Evolutionary conservation across 1,140 invertebrate genomes (phyloP), one percentile per base, ranked within the genome.

Genomic region (Heliconius himera): DNA sequence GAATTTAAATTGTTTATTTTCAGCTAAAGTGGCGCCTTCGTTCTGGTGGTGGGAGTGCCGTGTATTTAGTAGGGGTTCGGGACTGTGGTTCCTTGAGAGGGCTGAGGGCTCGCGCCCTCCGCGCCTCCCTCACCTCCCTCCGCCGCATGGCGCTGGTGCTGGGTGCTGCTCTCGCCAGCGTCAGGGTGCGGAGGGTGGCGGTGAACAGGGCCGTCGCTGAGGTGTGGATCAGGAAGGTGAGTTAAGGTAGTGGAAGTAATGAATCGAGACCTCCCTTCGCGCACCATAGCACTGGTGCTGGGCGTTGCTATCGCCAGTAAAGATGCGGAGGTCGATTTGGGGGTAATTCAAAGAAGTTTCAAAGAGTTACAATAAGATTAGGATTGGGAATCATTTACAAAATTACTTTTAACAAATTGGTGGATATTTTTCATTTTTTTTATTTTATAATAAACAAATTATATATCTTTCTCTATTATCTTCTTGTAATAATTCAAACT

Each of bases 11-110:
- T 46, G 41, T 46, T 46, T 16, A 16, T 46, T 16, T 46, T 13
- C 88, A 97, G 96, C 96, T 98, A 95, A 98, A 98, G 95, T 98
- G 98, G 98, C 95, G 98, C 18, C 95, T 98, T 11, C 95, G 97
- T 1, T 98, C 98, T 87, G 98, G 98, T 18, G 97, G 98, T 76
- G 99, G 99, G 8, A 98, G 99, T 92, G 98, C 98, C 1, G 98
- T 99, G 83, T 99, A 99, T 95, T 98, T 99, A 95, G 98, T 99
- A 73, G 98, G 99, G 0, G 99, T 99, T 0, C 97, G 98, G 80
- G 99, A 99, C 93, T 98, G 97, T 92, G 99, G 99, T 1, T 95
- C 96, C 38, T 92, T 99, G 81, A 96, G 97, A 16, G 98, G 99
- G 11, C 95, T 99, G 8, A 96, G 96, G 16, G 96, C 96, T 76